Conservation (phyloP, 2,113 vertebrate species). For the Mobula hypostoma region DNA sequence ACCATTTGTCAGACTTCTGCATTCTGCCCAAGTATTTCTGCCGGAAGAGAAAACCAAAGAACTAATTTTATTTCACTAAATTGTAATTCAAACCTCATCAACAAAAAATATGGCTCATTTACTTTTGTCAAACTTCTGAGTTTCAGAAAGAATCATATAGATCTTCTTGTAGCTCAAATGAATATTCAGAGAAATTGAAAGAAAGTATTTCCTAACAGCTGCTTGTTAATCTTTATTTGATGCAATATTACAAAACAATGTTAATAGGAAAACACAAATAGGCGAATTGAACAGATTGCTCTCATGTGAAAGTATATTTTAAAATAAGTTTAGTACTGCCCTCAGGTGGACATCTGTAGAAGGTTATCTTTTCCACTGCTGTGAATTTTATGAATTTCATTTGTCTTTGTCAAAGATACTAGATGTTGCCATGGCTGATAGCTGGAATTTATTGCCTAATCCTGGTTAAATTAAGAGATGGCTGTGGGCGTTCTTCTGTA, state of each 20-base stretch:
- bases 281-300: background rate
- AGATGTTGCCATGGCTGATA: background rate
- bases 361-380: background rate
- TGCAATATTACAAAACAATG: background rate
- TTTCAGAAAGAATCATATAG: background rate
- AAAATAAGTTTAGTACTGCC: constrained; percentile 12
- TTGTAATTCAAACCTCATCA: background rate
- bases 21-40: background rate
- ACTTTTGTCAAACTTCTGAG: background rate
- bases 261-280: background rate
- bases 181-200: background rate
- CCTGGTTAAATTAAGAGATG: background rate
- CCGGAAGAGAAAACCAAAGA: background rate
- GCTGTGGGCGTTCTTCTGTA: background rate
- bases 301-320: background rate
- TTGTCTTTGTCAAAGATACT: background rate
- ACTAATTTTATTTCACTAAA: background rate
- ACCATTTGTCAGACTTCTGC: no score
- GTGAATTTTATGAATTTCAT: background rate
- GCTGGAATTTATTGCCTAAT: background rate
- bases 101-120: background rate
- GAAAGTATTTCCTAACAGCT: background rate
- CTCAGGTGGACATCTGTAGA: background rate
- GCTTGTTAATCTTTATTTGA: background rate
- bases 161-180: background rate